A percentile compares a stretch with the other conserved stretches of the same genome.
Conservation (phyloP, 35 echinoderm and acorn worm species). For the Anneissia japonica region DNA sequence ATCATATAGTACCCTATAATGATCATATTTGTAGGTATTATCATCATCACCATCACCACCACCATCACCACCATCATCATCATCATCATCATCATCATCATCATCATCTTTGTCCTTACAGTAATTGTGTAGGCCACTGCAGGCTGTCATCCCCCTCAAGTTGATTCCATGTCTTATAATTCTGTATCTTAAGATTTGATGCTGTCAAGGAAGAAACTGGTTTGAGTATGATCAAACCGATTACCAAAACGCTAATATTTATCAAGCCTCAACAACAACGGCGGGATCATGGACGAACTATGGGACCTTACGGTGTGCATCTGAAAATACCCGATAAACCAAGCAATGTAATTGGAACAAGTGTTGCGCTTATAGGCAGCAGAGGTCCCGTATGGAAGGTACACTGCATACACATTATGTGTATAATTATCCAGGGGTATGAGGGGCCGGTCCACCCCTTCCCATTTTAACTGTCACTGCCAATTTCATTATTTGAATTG, state of each 20-base stretch:
- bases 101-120: no score
- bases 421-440: no score
- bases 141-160: no score
- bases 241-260: slow-evolving; percentile 12
- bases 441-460: no score
- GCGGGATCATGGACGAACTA: not conserved
- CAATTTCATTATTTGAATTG: not conserved
- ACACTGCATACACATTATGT: no score
- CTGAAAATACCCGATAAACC: slow-evolving; percentile 54
- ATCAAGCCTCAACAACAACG: slow-evolving; percentile 20
- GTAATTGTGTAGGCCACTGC: no score
- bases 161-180: no score
- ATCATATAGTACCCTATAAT: no score
- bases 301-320: slow-evolving; percentile 29
- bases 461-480: not conserved
- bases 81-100: no score
- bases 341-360: slow-evolving; percentile 10
- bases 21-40: no score
- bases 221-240: slow-evolving; percentile 57
- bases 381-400: slow-evolving; percentile 97
- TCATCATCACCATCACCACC: no score
- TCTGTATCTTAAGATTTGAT: slow-evolving; percentile 73
- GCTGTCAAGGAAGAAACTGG: slow-evolving; percentile 77
- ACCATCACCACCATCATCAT: no score
- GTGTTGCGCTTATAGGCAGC: slow-evolving; percentile 63